These are phyloP conservation scores for Cyanoliseus patagonus DNA, from an alignment of 2,113 vertebrate species.

Conservation along the genomic window DNA sequence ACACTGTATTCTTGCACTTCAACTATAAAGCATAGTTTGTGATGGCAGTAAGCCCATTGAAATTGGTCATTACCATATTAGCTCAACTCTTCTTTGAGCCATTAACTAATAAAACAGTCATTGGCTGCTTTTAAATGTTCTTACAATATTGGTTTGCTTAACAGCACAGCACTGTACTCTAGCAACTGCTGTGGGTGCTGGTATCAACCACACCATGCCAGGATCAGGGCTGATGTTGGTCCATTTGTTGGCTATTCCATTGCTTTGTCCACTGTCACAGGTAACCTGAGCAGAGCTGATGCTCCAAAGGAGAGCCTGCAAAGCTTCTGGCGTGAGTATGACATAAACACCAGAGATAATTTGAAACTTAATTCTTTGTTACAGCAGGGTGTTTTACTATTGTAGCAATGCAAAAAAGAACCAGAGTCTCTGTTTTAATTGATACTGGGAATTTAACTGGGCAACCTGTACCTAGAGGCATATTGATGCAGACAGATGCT, in stretches of 20 bases:
- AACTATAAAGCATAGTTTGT: slow-evolving; percentile 50
- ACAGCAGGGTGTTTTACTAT: not conserved
- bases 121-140: slow-evolving; percentile 63
- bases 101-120: slow-evolving; percentile 69
- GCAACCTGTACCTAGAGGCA: not conserved
- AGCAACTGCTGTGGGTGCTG: not conserved
- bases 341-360: not conserved
- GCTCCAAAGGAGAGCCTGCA: not conserved
- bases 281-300: not conserved
- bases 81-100: slow-evolving; percentile 51
- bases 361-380: not conserved
- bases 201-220: not conserved
- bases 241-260: not conserved
- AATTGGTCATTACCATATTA: slow-evolving; percentile 62
- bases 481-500: not conserved
- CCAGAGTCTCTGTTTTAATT: not conserved
- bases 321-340: not conserved
- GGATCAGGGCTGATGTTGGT: not conserved
- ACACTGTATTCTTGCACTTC: slow-evolving; percentile 13
- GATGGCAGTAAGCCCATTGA: slow-evolving; percentile 47
- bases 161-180: not conserved
- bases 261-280: not conserved
- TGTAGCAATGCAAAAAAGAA: not conserved
- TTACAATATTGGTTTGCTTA: not conserved
- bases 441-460: not conserved